Percentiles rank a stretch among this genome's conserved stretches.
Conservation (phyloP, 2,113 vertebrate species). For the Caloenas nicobarica region DNA sequence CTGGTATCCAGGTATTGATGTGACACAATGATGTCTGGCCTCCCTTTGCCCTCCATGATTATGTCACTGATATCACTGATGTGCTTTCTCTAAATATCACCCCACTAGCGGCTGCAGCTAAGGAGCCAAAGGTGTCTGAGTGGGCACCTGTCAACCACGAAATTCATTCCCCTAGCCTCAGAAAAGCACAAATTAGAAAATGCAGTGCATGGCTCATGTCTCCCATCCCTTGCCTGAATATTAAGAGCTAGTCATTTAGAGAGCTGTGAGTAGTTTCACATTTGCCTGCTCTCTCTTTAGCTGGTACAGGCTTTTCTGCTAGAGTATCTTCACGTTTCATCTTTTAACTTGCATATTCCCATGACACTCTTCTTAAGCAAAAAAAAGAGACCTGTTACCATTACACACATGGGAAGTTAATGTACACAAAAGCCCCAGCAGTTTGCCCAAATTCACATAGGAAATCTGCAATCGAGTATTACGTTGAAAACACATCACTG, state of each 20-base stretch:
- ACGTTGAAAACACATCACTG: not conserved
- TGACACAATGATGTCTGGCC: rapidly evolving
- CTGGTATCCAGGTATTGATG: not conserved
- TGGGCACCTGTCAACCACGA: rapidly evolving
- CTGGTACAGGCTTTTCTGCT: not conserved
- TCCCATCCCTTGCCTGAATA: not conserved
- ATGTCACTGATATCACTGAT: not conserved
- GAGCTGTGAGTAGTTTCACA: not conserved
- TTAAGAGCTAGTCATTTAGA: not conserved
- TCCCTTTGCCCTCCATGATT: not conserved
- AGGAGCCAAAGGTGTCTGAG: not conserved
- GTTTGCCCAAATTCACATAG: not conserved
- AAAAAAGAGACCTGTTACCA: not conserved
- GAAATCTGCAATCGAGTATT: not conserved
- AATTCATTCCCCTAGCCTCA: not conserved
- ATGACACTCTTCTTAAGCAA: not conserved
- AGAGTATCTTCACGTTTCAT: rapidly evolving
- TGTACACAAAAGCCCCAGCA: not conserved
- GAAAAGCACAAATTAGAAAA: not conserved
- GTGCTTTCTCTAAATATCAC: not conserved
- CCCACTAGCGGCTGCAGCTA: not conserved
- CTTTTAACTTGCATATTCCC: not conserved
- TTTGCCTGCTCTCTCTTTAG: not conserved
- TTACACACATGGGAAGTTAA: not conserved
- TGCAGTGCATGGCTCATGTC: not conserved